Conservation (phyloP, 2,888 invertebrate genomes). For the Polymixis flavicincta region DNA sequence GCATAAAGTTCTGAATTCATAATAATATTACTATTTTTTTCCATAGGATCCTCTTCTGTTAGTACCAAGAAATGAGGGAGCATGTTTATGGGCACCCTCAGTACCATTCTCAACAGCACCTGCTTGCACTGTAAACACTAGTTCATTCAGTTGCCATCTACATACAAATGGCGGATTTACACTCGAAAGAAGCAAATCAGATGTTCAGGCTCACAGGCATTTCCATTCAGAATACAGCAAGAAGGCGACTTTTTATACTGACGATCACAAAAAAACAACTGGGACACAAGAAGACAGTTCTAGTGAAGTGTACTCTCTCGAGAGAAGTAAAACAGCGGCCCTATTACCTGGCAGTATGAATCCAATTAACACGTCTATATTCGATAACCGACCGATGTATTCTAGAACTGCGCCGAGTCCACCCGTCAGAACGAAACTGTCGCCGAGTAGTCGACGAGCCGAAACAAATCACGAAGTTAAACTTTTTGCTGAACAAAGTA, state of each 20-base stretch:
- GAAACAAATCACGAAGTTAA: slow-evolving; percentile 75
- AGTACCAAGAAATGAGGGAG: slow-evolving; percentile 91
- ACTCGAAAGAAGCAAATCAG: slow-evolving; percentile 87
- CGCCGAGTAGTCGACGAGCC: slow-evolving; percentile 74
- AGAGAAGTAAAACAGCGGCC: slow-evolving; percentile 86
- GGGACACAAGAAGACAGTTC: slow-evolving; percentile 68
- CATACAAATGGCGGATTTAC: slow-evolving; percentile 85
- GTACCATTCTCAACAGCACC: slow-evolving; percentile 85
- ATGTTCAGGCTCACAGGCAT: slow-evolving; percentile 83
- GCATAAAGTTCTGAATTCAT: not conserved
- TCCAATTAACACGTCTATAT: slow-evolving; percentile 80
- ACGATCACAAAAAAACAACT: slow-evolving; percentile 66
- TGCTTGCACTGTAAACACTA: slow-evolving; percentile 84
- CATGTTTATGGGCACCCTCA: slow-evolving; percentile 87
- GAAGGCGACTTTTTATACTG: slow-evolving; percentile 84
- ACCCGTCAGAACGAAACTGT: slow-evolving; percentile 84
- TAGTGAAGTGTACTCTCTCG: slow-evolving; percentile 76
- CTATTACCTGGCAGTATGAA: slow-evolving; percentile 76
- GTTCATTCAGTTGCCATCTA: slow-evolving; percentile 87
- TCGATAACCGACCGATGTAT: slow-evolving; percentile 83
- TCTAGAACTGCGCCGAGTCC: slow-evolving; percentile 88
- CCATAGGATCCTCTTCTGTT: slow-evolving; percentile 90
- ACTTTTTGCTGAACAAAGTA: slow-evolving; percentile 78
- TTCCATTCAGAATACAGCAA: slow-evolving; percentile 75
- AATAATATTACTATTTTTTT: not conserved